phyloP scores from a whole-genome alignment of 2,888 invertebrate genomes.

The Chironomus riparius region DNA sequence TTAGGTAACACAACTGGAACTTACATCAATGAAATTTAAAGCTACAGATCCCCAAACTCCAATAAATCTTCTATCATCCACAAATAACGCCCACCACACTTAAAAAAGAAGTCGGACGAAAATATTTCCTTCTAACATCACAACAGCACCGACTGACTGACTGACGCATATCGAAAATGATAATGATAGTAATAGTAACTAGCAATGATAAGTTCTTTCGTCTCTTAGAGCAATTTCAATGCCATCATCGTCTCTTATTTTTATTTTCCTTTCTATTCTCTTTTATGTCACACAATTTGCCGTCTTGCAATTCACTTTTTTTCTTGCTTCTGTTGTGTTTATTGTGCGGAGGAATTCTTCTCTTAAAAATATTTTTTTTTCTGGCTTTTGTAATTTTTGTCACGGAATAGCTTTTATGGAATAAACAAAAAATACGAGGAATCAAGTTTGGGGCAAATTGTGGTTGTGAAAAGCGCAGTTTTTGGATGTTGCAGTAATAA shows the following conservation, averaged over 20 bases:
- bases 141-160: neutral
- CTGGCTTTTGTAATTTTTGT: conserved; percentile 20
- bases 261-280: no score
- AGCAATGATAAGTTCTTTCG: conserved; percentile 17
- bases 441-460: no score
- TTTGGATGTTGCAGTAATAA: no score
- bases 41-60: no score
- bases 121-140: no score
- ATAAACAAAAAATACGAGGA: neutral
- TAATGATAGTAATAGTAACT: conserved; percentile 17
- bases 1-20: no score
- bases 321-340: neutral
- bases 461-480: no score
- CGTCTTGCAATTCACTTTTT: neutral
- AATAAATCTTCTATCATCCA: no score
- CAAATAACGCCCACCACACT: no score
- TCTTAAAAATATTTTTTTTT: neutral
- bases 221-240: neutral
- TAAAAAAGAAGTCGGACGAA: no score
- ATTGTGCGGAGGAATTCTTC: neutral
- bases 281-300: no score
- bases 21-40: no score
- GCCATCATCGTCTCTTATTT: neutral
- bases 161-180: conserved; percentile 13
- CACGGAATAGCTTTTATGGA: conserved; percentile 19